Evolutionary conservation across 2,113 vertebrate genomes (phyloP), one percentile per base, ranked within the genome.

Genomic region (Podarcis raffonei): DNA sequence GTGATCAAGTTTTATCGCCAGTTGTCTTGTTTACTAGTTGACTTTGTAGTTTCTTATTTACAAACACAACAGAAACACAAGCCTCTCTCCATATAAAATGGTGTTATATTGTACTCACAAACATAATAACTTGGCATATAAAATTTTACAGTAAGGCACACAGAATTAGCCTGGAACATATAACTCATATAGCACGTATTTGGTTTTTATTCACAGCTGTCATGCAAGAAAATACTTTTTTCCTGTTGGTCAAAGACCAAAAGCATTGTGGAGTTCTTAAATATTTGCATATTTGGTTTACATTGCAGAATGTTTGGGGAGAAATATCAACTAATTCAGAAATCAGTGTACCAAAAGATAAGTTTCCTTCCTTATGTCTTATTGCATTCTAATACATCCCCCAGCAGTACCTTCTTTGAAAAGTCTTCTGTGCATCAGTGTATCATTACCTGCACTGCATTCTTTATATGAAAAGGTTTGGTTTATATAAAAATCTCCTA

Each of bases 301-400:
- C 89, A 72, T 85, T 85, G 89, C 71, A 53, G 71, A 89, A 84
- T 94, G 12, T 91, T 84, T 37, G 88, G 76, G n/a, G 59, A 71
- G 78, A 89, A 89, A 82, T 59, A 95, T 53, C 48, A 53, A 53
- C 48, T 53, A 12, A 53, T 53, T 53, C 48, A 68, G 65, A 25
- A 25, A 68, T 13, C 7, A 57, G 25, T 27, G n/a, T 80, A 69
- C 12, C 25, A 59, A 32, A 37, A 74, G 7, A 72, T 23, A 39
- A 22, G 35, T 37, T 2, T 48, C 11, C n/a, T 59, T 18, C 65
- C 32, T 30, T 48, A n/a, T 81, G 22, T 76, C 25, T 76, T 22
- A 57, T 69, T 68, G 42, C 12, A 53, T 22, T 75, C 20, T 48
- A 25, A 68, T 23, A 65, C 30, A 68, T 71, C 35, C 68, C 23